Conservation (phyloP, 2,113 vertebrate genomes). For the Pseudorhombus dupliciocellatus region DNA sequence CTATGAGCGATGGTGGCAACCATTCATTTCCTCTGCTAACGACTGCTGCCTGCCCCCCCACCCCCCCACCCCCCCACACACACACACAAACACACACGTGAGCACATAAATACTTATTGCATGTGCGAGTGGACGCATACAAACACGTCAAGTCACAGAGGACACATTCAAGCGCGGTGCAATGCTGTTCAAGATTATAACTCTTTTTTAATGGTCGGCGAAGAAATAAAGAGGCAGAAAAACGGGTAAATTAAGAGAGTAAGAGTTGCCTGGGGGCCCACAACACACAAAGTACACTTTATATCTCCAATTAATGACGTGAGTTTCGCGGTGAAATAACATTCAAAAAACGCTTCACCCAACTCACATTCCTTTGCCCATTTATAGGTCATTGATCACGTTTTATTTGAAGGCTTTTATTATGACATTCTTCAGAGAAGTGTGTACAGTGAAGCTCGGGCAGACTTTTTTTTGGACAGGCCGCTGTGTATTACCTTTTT, state of each 20-base stretch:
- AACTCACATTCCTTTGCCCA: not conserved
- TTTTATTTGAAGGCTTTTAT: not conserved
- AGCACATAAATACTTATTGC: conserved; percentile 36
- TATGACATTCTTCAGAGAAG: not conserved
- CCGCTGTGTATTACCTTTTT: not conserved
- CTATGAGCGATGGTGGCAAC: conserved; percentile 61
- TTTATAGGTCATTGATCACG: not conserved
- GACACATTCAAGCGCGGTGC: conserved; percentile 44
- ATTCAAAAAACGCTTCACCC: not conserved
- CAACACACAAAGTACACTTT: conserved; percentile 27
- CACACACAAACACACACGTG: conserved; percentile 28
- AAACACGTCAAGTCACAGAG: conserved; percentile 60
- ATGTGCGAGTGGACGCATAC: conserved; percentile 18
- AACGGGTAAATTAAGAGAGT: conserved; percentile 38
- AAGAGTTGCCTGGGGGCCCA: conserved; percentile 62
- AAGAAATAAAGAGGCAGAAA: conserved; percentile 4
- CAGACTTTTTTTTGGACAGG: not conserved
- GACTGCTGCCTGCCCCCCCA: conserved; percentile 29
- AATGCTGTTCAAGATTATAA: conserved; percentile 52
- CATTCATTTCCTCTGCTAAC: conserved; percentile 70
- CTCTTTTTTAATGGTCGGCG: conserved; percentile 43
- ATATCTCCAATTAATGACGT: conserved; percentile 12
- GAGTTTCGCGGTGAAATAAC: not conserved
- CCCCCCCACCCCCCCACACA: conserved; percentile 7
- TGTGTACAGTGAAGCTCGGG: not conserved